Evolutionary conservation across 2,888 invertebrate genomes (phyloP), one percentile per base, ranked within the genome.

Genomic region (Dyspetes luteomarginatus): DNA sequence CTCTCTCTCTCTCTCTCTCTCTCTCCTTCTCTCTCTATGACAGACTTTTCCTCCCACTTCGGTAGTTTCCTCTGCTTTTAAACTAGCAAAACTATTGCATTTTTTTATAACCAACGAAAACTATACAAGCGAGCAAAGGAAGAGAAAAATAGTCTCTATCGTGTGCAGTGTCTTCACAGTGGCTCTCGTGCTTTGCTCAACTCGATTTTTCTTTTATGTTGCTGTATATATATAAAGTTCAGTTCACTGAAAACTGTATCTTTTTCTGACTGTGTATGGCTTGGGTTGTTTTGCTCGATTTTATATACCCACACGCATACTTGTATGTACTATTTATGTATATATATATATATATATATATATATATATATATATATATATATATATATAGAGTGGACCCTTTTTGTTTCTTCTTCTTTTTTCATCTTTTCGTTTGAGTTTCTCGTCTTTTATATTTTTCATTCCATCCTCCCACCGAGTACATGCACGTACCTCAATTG

Each of bases 41-140:
- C 74, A 12, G 48, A 48, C 78, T 78, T 78, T 71, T 48, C 74
- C 83, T 81, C 78, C 24, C 41, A 72, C 79, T 83, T 82, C 74
- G 78, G 82, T 83, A 83, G 85, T 86, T 85, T 81, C 43, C 82
- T 85, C 82, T 85, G 85, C 88, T 88, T 88, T 88, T 86, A 87
- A 88, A 89, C 88, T 87, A 86, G 82, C 79, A 78, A 85, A 88
- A 88, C 89, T 88, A 88, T 88, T 86, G 87, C 84, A 85, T 85
- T 87, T 89, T 87, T 85, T 88, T 87, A 86, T 86, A 86, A 87
- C 83, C 88, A 84, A 83, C 82, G 82, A 86, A 86, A 65, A 24
- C 26, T 56, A 83, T 84, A 82, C 86, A 87, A 85, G 84, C 83
- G 82, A 83, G 28, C 22, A 48, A 2, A 17, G 36, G 12, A 36